phyloP scores from a whole-genome alignment of 2,888 invertebrate species.

The Phlogophora meticulosa region DNA sequence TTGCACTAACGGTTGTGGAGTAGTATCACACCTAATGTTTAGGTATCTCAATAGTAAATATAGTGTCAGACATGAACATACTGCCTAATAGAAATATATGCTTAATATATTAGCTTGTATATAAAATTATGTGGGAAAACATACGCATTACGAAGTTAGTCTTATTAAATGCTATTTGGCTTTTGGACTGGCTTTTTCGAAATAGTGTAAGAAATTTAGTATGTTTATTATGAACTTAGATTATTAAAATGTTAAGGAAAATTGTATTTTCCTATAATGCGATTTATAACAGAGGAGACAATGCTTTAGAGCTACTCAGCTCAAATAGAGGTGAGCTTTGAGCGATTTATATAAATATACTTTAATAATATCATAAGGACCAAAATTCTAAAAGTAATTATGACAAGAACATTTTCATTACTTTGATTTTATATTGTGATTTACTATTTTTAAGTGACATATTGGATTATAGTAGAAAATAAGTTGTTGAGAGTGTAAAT shows the following conservation, averaged over 20 bases:
- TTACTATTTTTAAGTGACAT: constrained; percentile 82
- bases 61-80: constrained; percentile 47
- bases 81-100: constrained; percentile 66
- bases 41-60: constrained; percentile 55
- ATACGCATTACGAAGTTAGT: constrained; percentile 90
- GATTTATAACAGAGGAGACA: constrained; percentile 54
- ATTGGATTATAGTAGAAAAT: constrained; percentile 81
- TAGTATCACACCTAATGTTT: constrained; percentile 50
- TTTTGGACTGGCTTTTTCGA: constrained; percentile 88
- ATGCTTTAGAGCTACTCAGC: constrained; percentile 55
- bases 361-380: constrained; percentile 70
- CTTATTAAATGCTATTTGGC: constrained; percentile 86
- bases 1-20: constrained; percentile 66
- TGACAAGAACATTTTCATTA: constrained; percentile 73
- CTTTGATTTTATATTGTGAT: constrained; percentile 86
- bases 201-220: constrained; percentile 82
- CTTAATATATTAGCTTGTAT: constrained; percentile 82
- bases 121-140: constrained; percentile 90
- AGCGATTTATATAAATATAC: constrained; percentile 60
- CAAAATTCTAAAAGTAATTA: constrained; percentile 79
- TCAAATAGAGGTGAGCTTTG: constrained; percentile 52
- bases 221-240: constrained; percentile 78
- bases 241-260: constrained; percentile 70
- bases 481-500: constrained; percentile 84
- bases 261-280: constrained; percentile 73